Conservation (phyloP, 2,888 invertebrate species). For the Antitype chi region DNA sequence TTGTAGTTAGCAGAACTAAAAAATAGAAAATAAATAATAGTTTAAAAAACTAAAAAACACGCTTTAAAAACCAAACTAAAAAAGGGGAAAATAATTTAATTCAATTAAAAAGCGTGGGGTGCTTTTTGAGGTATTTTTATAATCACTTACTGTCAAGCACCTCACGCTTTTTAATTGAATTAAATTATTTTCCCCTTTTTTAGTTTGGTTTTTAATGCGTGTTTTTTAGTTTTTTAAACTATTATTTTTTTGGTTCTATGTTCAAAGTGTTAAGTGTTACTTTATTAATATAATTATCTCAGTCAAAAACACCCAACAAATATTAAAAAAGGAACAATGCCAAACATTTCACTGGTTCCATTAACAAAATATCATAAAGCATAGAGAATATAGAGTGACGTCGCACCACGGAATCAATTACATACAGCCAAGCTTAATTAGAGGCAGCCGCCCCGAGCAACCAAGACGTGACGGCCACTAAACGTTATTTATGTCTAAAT, state of each 20-base stretch:
- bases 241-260: not conserved
- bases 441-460: slow-evolving; percentile 47
- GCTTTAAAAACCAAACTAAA: too few species aligned
- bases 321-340: not conserved
- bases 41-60: too few species aligned
- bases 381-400: slow-evolving; percentile 36
- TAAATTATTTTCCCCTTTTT: too few species aligned
- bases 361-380: slow-evolving; percentile 30
- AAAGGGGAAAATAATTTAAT: too few species aligned
- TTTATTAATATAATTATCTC: not conserved
- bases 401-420: slow-evolving; percentile 51
- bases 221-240: too few species aligned
- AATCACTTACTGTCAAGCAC: too few species aligned
- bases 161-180: too few species aligned
- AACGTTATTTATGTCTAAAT: slow-evolving; percentile 59
- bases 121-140: too few species aligned
- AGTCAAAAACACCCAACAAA: not conserved
- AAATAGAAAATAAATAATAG: too few species aligned
- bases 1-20: too few species aligned
- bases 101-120: too few species aligned
- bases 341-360: not conserved
- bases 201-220: too few species aligned
- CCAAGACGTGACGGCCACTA: slow-evolving; percentile 61
- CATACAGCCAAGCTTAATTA: slow-evolving; percentile 60
- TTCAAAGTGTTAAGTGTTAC: not conserved